Evolutionary conservation across 64 coral and sea anemone genomes (phyloP), one percentile per base, ranked within the genome.

Genomic region (Hydrozoanthus tunicans): DNA sequence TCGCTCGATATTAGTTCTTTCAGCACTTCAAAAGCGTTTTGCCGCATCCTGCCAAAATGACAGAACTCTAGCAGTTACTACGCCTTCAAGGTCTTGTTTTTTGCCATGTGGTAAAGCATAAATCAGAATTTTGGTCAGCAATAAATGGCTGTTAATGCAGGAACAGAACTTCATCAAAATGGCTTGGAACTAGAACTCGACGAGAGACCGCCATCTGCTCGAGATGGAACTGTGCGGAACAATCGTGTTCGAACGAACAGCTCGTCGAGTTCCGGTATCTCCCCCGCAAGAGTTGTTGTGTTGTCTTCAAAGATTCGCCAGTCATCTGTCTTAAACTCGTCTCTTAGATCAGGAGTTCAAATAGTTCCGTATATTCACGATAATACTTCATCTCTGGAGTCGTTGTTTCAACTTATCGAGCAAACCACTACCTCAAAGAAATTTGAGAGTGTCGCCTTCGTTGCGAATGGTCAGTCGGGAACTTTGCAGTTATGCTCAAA

Each of bases 231-330:
- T 51, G 56, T 70, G 68, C 84, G 82, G 66, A 69, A 54, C 9
- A 88, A 75, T 88, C 68, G 70, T 26, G 56, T 72, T 75, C 84
- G 84, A 88, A 88, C 84, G 23, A 88, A 88, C 27, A 88, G 84
- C 24, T 74, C 83, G 57, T 86, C 84, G 15, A 74, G 70, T 88
- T 88, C 84, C 56, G 84, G 70, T 3, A 57, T 70, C 1, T 74
- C 84, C 7, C 52, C 17, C 1, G 20, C 84, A 58, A 26, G 95
- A 66, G 71, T 97, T 62, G 95, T 97, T 15, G 84, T 97, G 68
- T 54, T 97, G 3, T 94, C 92, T n/a, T 97, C 95, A 5, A 97
- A 97, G 91, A 86, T 97, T 15, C 95, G 95, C 23, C 95, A 97
- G 55, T 89, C 92, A 83, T 12, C 90, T 14, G 78, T 90, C 43